Evolutionary conservation across 2,888 invertebrate genomes (phyloP).

Genomic region (Lasioglossum zephyrum): DNA sequence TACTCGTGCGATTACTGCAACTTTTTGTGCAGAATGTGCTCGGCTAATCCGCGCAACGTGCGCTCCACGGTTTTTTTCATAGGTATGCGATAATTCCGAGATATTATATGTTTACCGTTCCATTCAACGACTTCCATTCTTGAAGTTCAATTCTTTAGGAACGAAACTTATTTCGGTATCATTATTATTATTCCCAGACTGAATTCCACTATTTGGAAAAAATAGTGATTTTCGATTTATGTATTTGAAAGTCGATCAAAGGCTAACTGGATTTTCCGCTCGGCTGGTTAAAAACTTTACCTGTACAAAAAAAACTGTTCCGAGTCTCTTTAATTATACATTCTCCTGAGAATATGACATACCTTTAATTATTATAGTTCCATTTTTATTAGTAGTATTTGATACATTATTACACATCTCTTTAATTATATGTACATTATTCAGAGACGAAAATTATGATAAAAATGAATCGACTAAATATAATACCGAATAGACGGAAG

Average conservation of each 20-base stretch:
- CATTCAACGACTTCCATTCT: neutral
- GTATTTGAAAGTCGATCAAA: neutral
- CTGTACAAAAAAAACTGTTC: too few relatives aligned
- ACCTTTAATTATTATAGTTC: too few relatives aligned
- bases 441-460: neutral
- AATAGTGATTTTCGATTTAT: neutral
- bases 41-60: neutral
- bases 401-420: too few relatives aligned
- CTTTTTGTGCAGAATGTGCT: neutral
- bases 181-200: neutral
- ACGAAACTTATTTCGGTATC: neutral
- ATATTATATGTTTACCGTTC: neutral
- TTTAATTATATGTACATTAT: too few relatives aligned
- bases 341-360: too few relatives aligned
- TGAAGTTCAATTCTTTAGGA: neutral
- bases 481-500: too few relatives aligned
- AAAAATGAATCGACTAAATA: neutral
- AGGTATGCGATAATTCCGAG: neutral
- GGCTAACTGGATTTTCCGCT: neutral
- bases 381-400: too few relatives aligned
- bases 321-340: too few relatives aligned
- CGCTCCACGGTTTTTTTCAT: neutral
- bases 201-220: neutral
- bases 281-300: too few relatives aligned
- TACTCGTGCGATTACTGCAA: neutral